Evolutionary conservation across 2,888 invertebrate species (phyloP), one percentile per base, ranked within the genome.

Genomic region (Caenorhabditis sinica): DNA sequence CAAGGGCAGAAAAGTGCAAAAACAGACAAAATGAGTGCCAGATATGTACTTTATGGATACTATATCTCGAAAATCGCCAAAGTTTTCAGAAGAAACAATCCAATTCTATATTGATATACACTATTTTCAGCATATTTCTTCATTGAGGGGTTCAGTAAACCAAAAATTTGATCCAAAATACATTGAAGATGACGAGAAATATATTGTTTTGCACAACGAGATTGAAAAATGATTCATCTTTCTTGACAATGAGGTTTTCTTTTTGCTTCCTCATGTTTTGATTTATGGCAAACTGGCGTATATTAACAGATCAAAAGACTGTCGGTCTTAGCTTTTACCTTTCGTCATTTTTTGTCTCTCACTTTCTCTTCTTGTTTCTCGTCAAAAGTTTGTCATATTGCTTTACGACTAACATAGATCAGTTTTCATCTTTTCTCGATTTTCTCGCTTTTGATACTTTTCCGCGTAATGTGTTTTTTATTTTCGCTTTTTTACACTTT

Each of bases 311-410:
- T 40, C 15, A 71, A 49, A 51, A 76, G 56, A 60, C 60, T 33
- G 60, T 60, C 58, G 40, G 68, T 60, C 30, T 28, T 9, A 8
- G 51, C 53, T 53, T 56, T 28, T 36, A 69, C 69, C 36, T 69
- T 40, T 20, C 65, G 65, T 65, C 43, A 20, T 49, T 36, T 61
- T 60, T 71, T n/a, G n/a, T 60, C 25, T 33, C 40, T 40, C 40
- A 40, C 9, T 40, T 40, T 40, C 9, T 6, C 40, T 40, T 40
- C 56, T 74, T 63, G 56, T 60, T 65, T 74, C 74, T 53, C 40
- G 74, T 61, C 74, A 74, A 73, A 61, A 60, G 73, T 63, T 49
- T 63, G 43, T 61, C 60, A 61, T 61, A 61, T 60, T 73, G 23
- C 63, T 74, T 61, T 36, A 51, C 65, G 49, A 66, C 60, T 60